Base-by-base conservation (phyloP, 30 jellyfish, hydroid and myxozoan genomes). In the Chironex yamaguchii region DNA sequence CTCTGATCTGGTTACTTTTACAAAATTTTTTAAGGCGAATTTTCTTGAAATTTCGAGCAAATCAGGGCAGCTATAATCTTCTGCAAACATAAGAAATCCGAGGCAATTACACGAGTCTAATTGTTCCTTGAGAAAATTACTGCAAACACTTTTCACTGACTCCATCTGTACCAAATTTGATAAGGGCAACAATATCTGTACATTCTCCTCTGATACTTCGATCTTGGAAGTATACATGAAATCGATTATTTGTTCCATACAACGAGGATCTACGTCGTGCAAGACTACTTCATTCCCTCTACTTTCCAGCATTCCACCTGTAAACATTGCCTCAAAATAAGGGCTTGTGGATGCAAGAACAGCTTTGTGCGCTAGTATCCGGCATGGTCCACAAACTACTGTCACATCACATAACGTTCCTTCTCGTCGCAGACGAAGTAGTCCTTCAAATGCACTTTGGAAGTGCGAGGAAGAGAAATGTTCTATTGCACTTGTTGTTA, bases 311-410 rank as follows among this genome's bases (percentile, higher is more conserved):
- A 91, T 72, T 1, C 74, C 98, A 2, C 84, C 53, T 4, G 98
- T 84, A 79, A 91, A 91, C 98, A 91, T 91, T 52, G 98, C 98
- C 25, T 91, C 96, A 54, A 91, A 91, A 63, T 91, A 91, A 0
- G 94, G 69, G 32, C 96, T 91, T 42, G 96, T 89, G 2, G 91
- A 82, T n/a, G 98, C 87, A 2, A 91, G 84, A 6, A 91, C 96
- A 29, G 85, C 85, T 49, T 86, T 91, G 65, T 91, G 98, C n/a
- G 96, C 96, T 0, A 90, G 94, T 34, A 91, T 82, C 21, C 89
- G 31, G 4, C 74, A 66, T 4, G 36, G 50, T 3, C 84, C 94
- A 1, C 85, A 89, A 1, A 34, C 78, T 0, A 91, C 76, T 20
- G 89, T 85, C 2, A 91, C 76, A 42, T 91, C 98, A 65, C 98